Percentiles rank a stretch among this genome's conserved stretches.
Conservation (phyloP, 2,797 vertebrate genomes). For the Chrosomus eos region DNA sequence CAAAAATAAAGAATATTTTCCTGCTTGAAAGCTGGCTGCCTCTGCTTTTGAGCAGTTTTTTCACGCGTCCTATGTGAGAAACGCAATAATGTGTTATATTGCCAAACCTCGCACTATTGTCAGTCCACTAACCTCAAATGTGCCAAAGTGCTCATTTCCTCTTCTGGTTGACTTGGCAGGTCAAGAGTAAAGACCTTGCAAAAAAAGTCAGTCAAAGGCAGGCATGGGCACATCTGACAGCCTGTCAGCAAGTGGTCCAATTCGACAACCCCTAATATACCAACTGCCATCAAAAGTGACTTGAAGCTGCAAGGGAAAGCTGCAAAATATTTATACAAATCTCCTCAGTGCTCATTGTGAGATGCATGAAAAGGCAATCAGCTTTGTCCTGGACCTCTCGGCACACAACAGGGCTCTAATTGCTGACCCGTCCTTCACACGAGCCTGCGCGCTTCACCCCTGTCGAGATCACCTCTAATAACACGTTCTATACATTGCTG, state of each 20-base stretch:
- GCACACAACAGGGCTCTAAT: constrained; percentile 57
- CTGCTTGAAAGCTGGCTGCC: neutral
- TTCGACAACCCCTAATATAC: constrained; percentile 67
- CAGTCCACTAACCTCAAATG: constrained; percentile 76
- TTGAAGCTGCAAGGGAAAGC: constrained; percentile 62
- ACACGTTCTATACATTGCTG: constrained; percentile 59
- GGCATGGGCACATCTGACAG: constrained; percentile 71
- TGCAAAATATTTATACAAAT: constrained; percentile 61
- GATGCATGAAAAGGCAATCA: constrained; percentile 58
- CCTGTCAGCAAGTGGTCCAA: constrained; percentile 77
- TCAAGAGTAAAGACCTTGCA: constrained; percentile 66
- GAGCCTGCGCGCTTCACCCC: constrained; percentile 50
- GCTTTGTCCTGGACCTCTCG: constrained; percentile 59
- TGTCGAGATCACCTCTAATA: constrained; percentile 61
- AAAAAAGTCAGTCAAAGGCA: constrained; percentile 68
- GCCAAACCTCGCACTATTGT: constrained; percentile 78
- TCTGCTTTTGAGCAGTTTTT: constrained; percentile 54
- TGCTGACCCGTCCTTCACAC: constrained; percentile 64
- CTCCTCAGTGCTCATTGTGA: constrained; percentile 56
- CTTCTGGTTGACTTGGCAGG: constrained; percentile 77
- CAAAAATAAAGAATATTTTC: constrained; percentile 32
- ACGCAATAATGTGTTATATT: constrained; percentile 79
- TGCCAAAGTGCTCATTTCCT: constrained; percentile 77
- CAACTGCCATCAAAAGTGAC: constrained; percentile 65
- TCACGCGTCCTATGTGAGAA: constrained; percentile 64